Base-by-base conservation (phyloP, 1,140 invertebrate genomes). In the Sycophila sp. region DNA sequence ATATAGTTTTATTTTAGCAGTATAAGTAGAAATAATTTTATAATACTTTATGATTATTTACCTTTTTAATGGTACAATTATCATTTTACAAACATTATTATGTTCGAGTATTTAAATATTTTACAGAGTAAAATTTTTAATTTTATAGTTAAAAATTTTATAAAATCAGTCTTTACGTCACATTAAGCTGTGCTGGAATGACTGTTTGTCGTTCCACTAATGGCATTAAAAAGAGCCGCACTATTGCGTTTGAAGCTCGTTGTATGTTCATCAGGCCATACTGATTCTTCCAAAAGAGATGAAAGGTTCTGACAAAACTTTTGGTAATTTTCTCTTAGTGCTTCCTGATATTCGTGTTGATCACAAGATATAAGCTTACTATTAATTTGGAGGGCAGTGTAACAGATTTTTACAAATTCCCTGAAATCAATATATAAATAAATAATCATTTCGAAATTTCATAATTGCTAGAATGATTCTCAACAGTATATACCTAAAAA, bases 271-370 rank as follows among this genome's bases (percentile, higher is more conserved):
- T 91, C 91, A 15, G 90, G 89, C 80, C 90, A 91, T 26, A 92
- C 75, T 0, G 90, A 86, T 81, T 94, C 92, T 2, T 91, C 91
- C 32, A 94, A 87, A 62, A 94, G 82, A 32, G 87, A 85, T 36
- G 92, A 91, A n/a, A 97, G 87, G 42, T 91, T 91, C 63, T 91
- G 89, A 68, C 93, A 94, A 22, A 97, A 87, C 75, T 96, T 95
- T 75, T 93, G 91, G 86, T 94, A 97, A 81, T 96, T 97, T 34
- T 91, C 87, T 75, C 92, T 91, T 7, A 97, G 83, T 0, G 92
- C 93, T 78, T 94, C 92, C 79, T 98, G 96, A 79, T 98, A 98
- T 76, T 96, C 93, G 26, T 92, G 89, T 80, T 97, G 95, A 84
- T 97, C 95, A 5, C 90, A 89, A 38, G 90, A 90, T 73, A 97